These are phyloP conservation scores for Takifugu rubripes DNA, from an alignment of 2,797 vertebrate genomes.

Conservation along the genomic window DNA sequence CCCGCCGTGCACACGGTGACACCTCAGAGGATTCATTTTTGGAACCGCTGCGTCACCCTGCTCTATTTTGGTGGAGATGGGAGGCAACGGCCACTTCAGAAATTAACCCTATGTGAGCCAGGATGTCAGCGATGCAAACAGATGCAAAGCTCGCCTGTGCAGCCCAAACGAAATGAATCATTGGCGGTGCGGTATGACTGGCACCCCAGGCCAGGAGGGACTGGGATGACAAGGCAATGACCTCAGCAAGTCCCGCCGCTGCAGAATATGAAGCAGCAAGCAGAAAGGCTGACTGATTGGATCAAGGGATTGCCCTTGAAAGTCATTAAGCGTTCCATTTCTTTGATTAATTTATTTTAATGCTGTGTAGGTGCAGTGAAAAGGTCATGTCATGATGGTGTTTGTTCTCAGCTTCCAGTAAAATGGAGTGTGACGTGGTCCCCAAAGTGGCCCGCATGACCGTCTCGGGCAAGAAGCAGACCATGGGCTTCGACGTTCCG, in stretches of 20 bases:
- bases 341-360: too few relatives aligned
- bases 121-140: conserved; percentile 54
- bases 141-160: conserved; percentile 33
- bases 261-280: conserved; percentile 31
- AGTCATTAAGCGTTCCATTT: too few relatives aligned
- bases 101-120: conserved; percentile 71
- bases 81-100: conserved; percentile 69
- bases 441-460: conserved; percentile 97
- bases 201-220: conserved; percentile 50
- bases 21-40: conserved; percentile 55
- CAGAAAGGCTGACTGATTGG: conserved; percentile 33
- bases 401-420: conserved; percentile 39
- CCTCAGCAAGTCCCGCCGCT: conserved; percentile 36
- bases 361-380: background rate
- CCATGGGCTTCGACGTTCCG: conserved; percentile 95
- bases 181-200: conserved; percentile 71
- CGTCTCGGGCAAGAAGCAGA: conserved; percentile 95
- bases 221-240: conserved; percentile 67
- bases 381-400: conserved; percentile 16
- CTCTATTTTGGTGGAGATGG: conserved; percentile 52
- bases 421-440: conserved; percentile 86
- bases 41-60: conserved; percentile 58
- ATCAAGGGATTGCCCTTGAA: background rate
- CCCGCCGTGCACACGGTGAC: conserved; percentile 34
- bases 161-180: conserved; percentile 71